Evolutionary conservation across 2,797 vertebrate genomes (phyloP), one percentile per base, ranked within the genome.

Genomic region (Melanotaenia maccullochi): DNA sequence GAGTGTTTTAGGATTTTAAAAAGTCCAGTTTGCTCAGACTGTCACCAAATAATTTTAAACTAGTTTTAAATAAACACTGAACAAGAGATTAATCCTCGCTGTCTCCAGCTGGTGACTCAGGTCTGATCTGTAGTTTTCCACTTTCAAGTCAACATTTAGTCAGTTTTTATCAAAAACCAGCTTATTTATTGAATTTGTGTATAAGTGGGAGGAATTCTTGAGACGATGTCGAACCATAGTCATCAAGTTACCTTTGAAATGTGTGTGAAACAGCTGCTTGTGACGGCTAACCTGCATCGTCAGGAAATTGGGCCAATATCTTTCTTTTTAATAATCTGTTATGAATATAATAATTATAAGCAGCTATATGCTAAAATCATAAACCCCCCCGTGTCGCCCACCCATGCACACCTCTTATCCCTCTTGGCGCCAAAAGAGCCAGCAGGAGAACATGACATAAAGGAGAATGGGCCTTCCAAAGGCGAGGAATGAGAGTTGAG

Each of bases 401-500:
- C 72, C 13, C 76, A 44, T 59, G 65, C 59, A 81, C 55, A 79
- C 68, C 52, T 78, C 79, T 82, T 60, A 84, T 78, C 78, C 84
- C 84, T 79, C 82, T 88, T 87, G 44, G 86, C 83, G 74, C 85
- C 90, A 82, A 93, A 90, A 91, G 90, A 85, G 84, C 81, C 90
- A 81, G 78, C 83, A 86, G 87, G 75, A 87, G 83, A 79, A 80
- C 62, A 7, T 82, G 78, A 90, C 89, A 86, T 85, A 76, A 88
- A 88, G 80, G 85, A 90, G 90, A 90, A 89, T 73, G 70, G 87
- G 64, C 76, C 74, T 82, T 85, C 61, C 22, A 85, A 87, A 81
- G 86, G 89, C 51, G 22, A 88, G 84, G 85, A 86, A 90, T 87
- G 87, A 90, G 92, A 89, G 86, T 52, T 77, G 91, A 91, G 92